Evolutionary conservation across 1,140 invertebrate genomes (phyloP).

Genomic region (Dicyema japonicum): DNA sequence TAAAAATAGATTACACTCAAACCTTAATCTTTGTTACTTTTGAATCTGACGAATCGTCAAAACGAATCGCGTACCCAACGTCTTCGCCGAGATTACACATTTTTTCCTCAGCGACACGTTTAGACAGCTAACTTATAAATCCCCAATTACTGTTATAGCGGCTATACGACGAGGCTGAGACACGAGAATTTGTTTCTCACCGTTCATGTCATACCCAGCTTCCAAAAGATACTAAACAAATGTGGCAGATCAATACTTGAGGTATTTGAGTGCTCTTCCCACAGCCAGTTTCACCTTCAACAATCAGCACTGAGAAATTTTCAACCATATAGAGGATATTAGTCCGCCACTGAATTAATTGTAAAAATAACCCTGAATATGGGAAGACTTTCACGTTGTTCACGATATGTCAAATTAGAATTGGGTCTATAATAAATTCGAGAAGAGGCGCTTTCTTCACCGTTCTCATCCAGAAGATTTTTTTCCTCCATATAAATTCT

Average conservation of each 20-base stretch:
- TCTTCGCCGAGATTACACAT: slow-evolving; percentile 37
- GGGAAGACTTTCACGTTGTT: too few species aligned
- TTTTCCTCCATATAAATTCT: too few species aligned
- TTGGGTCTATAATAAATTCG: too few species aligned
- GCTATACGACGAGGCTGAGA: slow-evolving; percentile 66
- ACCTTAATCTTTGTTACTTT: slow-evolving; percentile 48
- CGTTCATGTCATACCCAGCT: slow-evolving; percentile 37
- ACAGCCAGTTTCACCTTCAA: slow-evolving; percentile 73
- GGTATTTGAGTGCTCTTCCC: slow-evolving; percentile 84
- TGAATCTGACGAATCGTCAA: slow-evolving; percentile 37
- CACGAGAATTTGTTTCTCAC: slow-evolving; percentile 33
- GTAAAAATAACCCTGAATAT: too few species aligned
- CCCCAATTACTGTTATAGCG: slow-evolving; percentile 40
- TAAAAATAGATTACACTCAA: slow-evolving; percentile 54
- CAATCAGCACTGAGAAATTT: slow-evolving; percentile 51
- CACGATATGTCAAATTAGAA: too few species aligned
- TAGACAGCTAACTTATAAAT: slow-evolving; percentile 33
- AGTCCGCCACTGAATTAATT: slow-evolving; percentile 27
- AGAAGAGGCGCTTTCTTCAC: too few species aligned
- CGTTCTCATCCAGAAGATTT: too few species aligned
- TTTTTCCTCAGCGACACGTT: slow-evolving; percentile 54
- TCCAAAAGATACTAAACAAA: slow-evolving; percentile 64
- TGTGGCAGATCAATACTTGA: too few species aligned
- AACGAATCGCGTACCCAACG: slow-evolving; percentile 66
- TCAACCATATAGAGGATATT: slow-evolving; percentile 61